These are phyloP conservation scores for Mico argentatus DNA, from an alignment of 2,797 vertebrate species.

Conservation along the genomic window DNA sequence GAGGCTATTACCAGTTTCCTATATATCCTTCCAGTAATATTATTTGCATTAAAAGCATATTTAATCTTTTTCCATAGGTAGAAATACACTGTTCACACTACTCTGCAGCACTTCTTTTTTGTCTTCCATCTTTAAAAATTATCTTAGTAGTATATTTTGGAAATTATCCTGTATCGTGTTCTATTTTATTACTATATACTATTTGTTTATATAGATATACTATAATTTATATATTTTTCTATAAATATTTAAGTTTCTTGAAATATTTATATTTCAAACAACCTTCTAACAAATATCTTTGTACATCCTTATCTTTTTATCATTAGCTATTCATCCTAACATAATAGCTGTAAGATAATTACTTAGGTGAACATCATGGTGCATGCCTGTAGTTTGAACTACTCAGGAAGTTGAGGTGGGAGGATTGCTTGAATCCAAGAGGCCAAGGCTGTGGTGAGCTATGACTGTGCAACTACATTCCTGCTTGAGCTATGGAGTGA, in stretches of 20 bases:
- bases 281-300: neutral
- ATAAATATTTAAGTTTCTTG: neutral
- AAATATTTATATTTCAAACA: neutral
- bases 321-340: neutral
- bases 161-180: neutral
- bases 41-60: neutral
- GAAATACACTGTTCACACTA: neutral
- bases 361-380: neutral
- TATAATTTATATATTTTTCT: neutral
- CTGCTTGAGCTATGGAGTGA: neutral
- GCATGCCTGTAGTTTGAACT: neutral
- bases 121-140: neutral
- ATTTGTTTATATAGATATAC: neutral
- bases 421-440: neutral
- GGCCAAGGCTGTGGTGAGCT: neutral
- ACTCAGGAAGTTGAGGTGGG: neutral
- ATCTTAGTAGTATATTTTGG: neutral
- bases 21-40: neutral
- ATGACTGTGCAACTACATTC: neutral
- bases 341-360: neutral
- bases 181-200: neutral
- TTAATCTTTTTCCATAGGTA: conserved; percentile 1
- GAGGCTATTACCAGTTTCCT: neutral
- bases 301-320: neutral
- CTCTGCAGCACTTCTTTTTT: neutral